Conservation (phyloP, 2,888 invertebrate species). For the Tribolium freemani region DNA sequence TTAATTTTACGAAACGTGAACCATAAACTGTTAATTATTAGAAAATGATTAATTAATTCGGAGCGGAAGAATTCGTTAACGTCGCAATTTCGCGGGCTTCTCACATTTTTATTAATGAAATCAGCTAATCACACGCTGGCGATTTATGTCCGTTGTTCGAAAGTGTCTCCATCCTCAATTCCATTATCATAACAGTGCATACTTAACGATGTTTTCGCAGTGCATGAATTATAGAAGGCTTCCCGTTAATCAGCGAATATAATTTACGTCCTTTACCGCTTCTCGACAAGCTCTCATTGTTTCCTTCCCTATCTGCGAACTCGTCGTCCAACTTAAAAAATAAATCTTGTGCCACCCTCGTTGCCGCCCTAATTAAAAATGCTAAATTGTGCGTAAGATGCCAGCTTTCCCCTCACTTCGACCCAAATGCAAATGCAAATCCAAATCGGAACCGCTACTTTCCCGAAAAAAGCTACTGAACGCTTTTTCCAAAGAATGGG, state of each 20-base stretch:
- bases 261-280: slow-evolving; percentile 59
- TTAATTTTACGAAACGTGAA: no score
- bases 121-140: neutral
- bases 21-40: no score
- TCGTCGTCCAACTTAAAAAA: slow-evolving; percentile 57
- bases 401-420: neutral
- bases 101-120: slow-evolving; percentile 7
- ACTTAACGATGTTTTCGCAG: slow-evolving; percentile 45
- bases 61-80: no score
- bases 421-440: slow-evolving; percentile 21
- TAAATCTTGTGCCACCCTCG: slow-evolving; percentile 63
- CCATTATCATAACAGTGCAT: slow-evolving; percentile 46
- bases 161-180: neutral
- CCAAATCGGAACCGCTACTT: slow-evolving; percentile 28
- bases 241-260: slow-evolving; percentile 60
- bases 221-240: slow-evolving; percentile 47
- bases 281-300: slow-evolving; percentile 60
- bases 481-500: neutral
- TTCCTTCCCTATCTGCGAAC: slow-evolving; percentile 55
- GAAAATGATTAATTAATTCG: no score
- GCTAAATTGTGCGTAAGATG: slow-evolving; percentile 67
- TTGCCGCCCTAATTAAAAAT: slow-evolving; percentile 65
- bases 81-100: neutral
- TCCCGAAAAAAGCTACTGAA: slow-evolving; percentile 25
- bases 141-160: no score